Evolutionary conservation across 2,888 invertebrate genomes (phyloP).

Genomic region (Drosophila greeni): DNA sequence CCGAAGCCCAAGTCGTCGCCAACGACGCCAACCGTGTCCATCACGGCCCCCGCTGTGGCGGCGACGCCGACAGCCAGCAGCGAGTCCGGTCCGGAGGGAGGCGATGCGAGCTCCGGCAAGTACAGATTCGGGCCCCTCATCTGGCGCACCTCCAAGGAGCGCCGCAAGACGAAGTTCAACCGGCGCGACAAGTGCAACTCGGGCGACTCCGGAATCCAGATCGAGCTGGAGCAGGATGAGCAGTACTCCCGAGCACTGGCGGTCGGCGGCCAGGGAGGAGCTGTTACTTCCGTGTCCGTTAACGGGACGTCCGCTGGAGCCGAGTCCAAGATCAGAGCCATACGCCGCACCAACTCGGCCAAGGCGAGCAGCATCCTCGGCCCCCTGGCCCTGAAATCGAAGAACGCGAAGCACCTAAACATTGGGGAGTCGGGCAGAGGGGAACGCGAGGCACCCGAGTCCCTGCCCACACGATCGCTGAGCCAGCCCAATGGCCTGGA

Average conservation of each 20-base stretch:
- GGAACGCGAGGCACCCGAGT: slow-evolving; percentile 65
- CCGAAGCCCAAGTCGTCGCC: slow-evolving; percentile 40
- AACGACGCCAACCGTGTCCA: slow-evolving; percentile 45
- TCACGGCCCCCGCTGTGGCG: slow-evolving; percentile 27
- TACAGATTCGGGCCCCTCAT: slow-evolving; percentile 85
- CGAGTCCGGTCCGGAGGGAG: slow-evolving; percentile 12
- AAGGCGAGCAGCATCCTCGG: slow-evolving; percentile 71
- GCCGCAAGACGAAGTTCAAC: slow-evolving; percentile 84
- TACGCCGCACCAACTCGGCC: slow-evolving; percentile 77
- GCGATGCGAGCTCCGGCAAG: slow-evolving; percentile 62
- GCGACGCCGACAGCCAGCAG: slow-evolving; percentile 6
- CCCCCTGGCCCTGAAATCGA: slow-evolving; percentile 60
- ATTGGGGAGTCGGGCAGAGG: slow-evolving; percentile 45
- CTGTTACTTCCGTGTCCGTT: background rate
- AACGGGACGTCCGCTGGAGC: slow-evolving; percentile 11
- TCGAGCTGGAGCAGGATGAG: slow-evolving; percentile 81
- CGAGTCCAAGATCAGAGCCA: slow-evolving; percentile 60
- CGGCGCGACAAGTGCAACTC: slow-evolving; percentile 86
- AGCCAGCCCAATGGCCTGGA: slow-evolving; percentile 82
- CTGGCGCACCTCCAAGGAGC: slow-evolving; percentile 86
- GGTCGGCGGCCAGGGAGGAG: background rate
- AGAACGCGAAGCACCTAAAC: slow-evolving; percentile 69
- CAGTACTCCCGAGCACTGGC: slow-evolving; percentile 63
- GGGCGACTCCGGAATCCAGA: slow-evolving; percentile 87
- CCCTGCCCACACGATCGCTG: slow-evolving; percentile 81